These are phyloP conservation scores for Lacanobia wlatinum DNA, from an alignment of 2,888 invertebrate genomes.

Conservation along the genomic window DNA sequence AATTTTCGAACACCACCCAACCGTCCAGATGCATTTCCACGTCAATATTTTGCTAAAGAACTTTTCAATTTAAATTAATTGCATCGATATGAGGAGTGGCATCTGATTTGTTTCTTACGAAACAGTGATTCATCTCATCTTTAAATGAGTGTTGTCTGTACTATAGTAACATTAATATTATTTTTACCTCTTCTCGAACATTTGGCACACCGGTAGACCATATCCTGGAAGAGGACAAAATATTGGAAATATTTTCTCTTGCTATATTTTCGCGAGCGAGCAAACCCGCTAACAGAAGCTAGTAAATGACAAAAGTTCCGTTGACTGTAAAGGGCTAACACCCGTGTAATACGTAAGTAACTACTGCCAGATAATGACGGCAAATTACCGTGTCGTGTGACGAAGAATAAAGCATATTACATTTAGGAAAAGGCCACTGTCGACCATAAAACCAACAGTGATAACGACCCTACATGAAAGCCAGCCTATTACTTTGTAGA, in stretches of 20 bases:
- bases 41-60: constrained; percentile 24
- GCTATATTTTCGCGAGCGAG: no score
- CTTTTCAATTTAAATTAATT: constrained; percentile 43
- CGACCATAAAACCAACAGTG: constrained; percentile 48
- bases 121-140: constrained; percentile 15
- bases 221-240: no score
- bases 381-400: constrained; percentile 61
- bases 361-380: constrained; percentile 53
- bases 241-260: no score
- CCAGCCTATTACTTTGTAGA: constrained; percentile 65
- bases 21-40: constrained; percentile 1
- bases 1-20: neutral
- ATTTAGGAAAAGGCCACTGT: constrained; percentile 56
- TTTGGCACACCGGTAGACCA: no score
- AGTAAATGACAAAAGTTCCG: constrained; percentile 3
- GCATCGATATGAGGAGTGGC: constrained; percentile 26
- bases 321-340: constrained; percentile 23
- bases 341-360: constrained; percentile 33
- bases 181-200: no score
- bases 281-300: no score
- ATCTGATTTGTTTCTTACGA: constrained; percentile 21
- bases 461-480: constrained; percentile 61
- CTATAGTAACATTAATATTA: no score
- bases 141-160: neutral
- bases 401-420: constrained; percentile 52